Evolutionary conservation across 1,140 invertebrate genomes (phyloP), one percentile per base, ranked within the genome.

Genomic region (Cyphomyrmex costatus): DNA sequence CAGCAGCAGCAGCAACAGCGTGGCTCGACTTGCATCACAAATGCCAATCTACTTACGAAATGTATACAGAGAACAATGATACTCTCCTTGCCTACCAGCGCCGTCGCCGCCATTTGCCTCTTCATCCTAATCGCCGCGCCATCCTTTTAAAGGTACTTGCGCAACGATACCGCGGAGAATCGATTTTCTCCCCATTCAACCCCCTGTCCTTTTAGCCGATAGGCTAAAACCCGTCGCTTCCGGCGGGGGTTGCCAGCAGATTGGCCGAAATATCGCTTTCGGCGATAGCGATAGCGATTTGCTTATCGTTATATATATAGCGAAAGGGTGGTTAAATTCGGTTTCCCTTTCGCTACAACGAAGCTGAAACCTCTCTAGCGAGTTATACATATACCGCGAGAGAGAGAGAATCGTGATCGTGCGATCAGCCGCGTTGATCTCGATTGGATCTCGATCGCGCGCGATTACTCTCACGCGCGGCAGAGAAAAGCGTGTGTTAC

Each of bases 21-120:
- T 33, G n/a, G 51, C 27, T 92, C 91, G 91, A 87, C 92, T 92
- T 91, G 91, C 87, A 89, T 91, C 91, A 92, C 88, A 92, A 92
- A 93, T 93, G 91, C 92, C 92, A 92, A 93, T 93, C 92, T 89
- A 92, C 90, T 93, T 93, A 93, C 92, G 92, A 92, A 93, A 93
- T 90, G 33, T 85, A 51, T 82, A 86, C 82, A 79, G 89, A 84
- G 85, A 92, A 92, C 92, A 92, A 92, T 92, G 92, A 92, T 92
- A 92, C 63, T 78, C 71, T 58, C 86, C 86, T 51, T 76, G 76
- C 51, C 53, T 73, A 73, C 36, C 68, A 53, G 24, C 53, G 53
- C 68, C 79, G 58, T 46, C 21, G 65, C 66, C 68, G 53, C 53
- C 66, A 82, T 83, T 63, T 73, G 71, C 73, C 51, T 86, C 70